phyloP scores from a whole-genome alignment of 2,888 invertebrate species.

The Drosophila recens region DNA sequence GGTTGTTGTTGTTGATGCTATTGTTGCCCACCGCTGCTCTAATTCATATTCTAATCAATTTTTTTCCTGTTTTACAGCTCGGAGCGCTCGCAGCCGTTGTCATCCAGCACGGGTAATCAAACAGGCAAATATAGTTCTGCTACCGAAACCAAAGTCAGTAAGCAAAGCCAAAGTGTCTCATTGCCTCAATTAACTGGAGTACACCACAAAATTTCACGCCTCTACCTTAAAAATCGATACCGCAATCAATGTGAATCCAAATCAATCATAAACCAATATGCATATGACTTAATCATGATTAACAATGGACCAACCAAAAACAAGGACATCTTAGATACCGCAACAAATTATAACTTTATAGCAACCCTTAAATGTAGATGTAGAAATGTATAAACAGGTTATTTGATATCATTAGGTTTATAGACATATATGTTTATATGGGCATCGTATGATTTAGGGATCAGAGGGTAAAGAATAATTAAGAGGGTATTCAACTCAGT shows the following conservation, averaged over 20 bases:
- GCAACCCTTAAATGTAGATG: background rate
- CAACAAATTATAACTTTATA: background rate
- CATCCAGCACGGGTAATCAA: slow-evolving; percentile 83
- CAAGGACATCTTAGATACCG: background rate
- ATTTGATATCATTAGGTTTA: too few species aligned
- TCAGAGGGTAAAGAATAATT: too few species aligned
- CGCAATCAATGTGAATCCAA: slow-evolving; percentile 48
- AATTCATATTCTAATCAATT: too few species aligned
- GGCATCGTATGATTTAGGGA: too few species aligned
- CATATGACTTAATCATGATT: slow-evolving; percentile 11
- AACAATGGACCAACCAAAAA: slow-evolving; percentile 11
- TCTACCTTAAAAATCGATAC: slow-evolving; percentile 51
- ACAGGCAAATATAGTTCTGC: slow-evolving; percentile 85
- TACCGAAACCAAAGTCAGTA: slow-evolving; percentile 98
- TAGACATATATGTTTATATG: too few species aligned
- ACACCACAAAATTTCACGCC: slow-evolving; percentile 75
- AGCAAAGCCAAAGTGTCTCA: slow-evolving; percentile 88
- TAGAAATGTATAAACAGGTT: too few species aligned
- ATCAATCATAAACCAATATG: slow-evolving; percentile 28
- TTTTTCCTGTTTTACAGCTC: slow-evolving; percentile 68
- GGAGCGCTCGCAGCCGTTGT: slow-evolving; percentile 85
- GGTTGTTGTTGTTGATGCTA: too few species aligned
- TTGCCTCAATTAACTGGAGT: slow-evolving; percentile 78
- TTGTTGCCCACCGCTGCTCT: too few species aligned
- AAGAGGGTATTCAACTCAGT: too few species aligned